These are phyloP conservation scores for Aporophyla nigra DNA, from an alignment of 2,888 invertebrate species.

Conservation along the genomic window DNA sequence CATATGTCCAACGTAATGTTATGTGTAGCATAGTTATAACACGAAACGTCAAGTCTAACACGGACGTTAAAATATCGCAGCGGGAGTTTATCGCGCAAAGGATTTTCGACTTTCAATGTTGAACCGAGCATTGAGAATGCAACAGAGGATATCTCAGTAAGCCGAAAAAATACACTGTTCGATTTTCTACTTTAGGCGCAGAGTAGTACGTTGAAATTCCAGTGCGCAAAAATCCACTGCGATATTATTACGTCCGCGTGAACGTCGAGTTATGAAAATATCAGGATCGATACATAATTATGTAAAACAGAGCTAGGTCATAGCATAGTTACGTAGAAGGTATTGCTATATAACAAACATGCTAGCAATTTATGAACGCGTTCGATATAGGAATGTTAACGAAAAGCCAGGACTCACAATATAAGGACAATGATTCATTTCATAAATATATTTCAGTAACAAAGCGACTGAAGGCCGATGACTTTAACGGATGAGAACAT, in stretches of 20 bases:
- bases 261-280: not conserved
- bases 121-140: too few species aligned
- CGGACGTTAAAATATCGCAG: too few species aligned
- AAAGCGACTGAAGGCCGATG: constrained; percentile 28
- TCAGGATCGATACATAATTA: constrained; percentile 28
- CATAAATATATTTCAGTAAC: constrained; percentile 52
- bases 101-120: too few species aligned
- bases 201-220: too few species aligned
- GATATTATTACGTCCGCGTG: too few species aligned
- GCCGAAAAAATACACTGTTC: too few species aligned
- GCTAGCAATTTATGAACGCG: constrained; percentile 9
- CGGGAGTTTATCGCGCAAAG: too few species aligned
- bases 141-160: too few species aligned
- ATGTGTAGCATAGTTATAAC: constrained; percentile 1
- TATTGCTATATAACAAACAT: not conserved
- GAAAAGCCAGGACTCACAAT: constrained; percentile 1
- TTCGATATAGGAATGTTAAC: constrained; percentile 16
- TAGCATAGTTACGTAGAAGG: not conserved
- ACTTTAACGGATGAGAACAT: constrained; percentile 8
- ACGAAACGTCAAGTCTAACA: not conserved
- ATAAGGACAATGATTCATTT: constrained; percentile 48
- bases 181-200: too few species aligned
- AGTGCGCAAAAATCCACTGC: too few species aligned
- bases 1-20: not conserved
- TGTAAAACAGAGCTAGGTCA: constrained; percentile 38